These are phyloP conservation scores for Thunnus maccoyii DNA, from an alignment of 2,113 vertebrate species.

Conservation along the genomic window DNA sequence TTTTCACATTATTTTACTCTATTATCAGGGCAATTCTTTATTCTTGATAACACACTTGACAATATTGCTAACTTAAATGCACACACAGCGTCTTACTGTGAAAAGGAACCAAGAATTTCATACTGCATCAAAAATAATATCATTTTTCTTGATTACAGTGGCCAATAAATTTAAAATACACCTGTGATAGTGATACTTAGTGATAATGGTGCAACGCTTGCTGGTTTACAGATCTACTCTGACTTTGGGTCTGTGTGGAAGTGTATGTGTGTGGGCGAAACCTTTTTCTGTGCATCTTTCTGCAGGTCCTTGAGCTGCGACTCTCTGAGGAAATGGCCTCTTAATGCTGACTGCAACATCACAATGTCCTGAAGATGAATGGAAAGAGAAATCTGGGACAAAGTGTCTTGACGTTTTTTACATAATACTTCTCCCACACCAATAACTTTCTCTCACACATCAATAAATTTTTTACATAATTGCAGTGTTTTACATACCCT, in stretches of 20 bases:
- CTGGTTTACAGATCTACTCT: neutral
- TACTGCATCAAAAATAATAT: no score
- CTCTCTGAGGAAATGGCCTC: slow-evolving; percentile 85
- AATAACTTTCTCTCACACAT: slow-evolving; percentile 5
- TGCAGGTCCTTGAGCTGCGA: slow-evolving; percentile 72
- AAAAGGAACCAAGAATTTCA: no score
- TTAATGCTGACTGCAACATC: slow-evolving; percentile 87
- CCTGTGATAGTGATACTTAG: no score
- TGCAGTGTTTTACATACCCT: slow-evolving; percentile 78
- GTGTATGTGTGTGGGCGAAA: slow-evolving; percentile 37
- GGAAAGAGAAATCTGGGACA: slow-evolving; percentile 9
- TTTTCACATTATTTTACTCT: no score
- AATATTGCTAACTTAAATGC: no score
- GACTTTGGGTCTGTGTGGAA: neutral
- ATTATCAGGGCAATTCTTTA: no score
- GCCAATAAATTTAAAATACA: no score
- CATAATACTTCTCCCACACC: slow-evolving; percentile 24
- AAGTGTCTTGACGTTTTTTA: slow-evolving; percentile 10
- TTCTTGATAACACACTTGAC: no score
- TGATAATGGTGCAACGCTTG: no score
- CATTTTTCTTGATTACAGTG: no score
- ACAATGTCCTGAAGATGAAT: slow-evolving; percentile 78
- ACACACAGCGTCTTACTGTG: no score
- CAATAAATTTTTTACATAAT: slow-evolving; percentile 11
- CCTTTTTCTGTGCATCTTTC: slow-evolving; percentile 58